Percentiles rank a stretch among this genome's conserved stretches.
Evolutionary conservation across 1,140 invertebrate genomes (phyloP).

Genomic region (Drosophila malerkotliana): DNA sequence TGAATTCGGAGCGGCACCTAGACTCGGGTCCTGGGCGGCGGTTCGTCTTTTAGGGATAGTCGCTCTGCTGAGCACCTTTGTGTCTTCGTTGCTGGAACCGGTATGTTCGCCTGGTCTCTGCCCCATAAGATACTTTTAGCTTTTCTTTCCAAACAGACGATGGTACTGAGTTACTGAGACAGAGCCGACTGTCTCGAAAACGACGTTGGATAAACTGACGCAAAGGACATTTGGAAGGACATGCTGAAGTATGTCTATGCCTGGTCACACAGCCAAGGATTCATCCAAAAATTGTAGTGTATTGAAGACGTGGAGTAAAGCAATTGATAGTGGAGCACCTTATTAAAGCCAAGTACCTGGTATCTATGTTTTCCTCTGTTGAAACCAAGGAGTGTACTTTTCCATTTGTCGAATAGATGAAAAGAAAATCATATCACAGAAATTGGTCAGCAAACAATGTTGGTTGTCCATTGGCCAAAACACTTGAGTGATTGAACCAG

Average conservation of each 20-base stretch:
- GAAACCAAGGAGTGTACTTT: background rate
- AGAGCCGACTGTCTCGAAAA: background rate
- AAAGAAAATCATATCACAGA: background rate
- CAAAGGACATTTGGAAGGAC: background rate
- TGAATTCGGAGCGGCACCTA: background rate
- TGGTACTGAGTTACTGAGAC: background rate
- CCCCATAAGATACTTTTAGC: background rate
- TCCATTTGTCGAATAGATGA: background rate
- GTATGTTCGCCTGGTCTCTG: background rate
- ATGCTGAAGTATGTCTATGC: no score
- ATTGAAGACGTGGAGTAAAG: no score
- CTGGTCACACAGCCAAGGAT: no score
- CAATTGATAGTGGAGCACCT: no score
- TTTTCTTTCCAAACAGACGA: background rate
- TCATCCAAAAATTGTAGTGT: no score
- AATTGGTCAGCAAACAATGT: background rate
- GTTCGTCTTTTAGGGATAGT: background rate
- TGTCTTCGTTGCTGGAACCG: background rate
- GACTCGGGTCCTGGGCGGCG: background rate
- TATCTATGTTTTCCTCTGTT: background rate
- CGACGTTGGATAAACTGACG: background rate
- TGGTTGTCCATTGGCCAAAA: slow-evolving; percentile 46
- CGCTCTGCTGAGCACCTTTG: background rate
- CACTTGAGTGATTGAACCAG: slow-evolving; percentile 62
- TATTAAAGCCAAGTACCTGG: no score